These are phyloP conservation scores for Lepidurus apus DNA, from an alignment of 1,140 invertebrate genomes.

Conservation along the genomic window DNA sequence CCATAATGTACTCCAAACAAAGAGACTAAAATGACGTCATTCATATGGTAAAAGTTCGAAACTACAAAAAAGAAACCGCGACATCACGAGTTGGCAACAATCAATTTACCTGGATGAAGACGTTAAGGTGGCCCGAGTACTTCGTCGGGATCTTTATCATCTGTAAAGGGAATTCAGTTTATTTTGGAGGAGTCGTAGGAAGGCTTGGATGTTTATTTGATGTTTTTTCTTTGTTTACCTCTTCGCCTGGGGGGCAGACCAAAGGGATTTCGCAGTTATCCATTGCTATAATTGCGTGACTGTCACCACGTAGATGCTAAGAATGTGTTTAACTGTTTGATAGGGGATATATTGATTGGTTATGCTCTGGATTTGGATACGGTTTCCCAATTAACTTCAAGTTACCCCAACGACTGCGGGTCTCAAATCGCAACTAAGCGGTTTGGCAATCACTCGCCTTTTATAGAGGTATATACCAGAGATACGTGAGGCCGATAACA, in stretches of 20 bases:
- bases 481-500: constrained; percentile 2
- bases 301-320: neutral
- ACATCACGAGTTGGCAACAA: neutral
- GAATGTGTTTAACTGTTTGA: neutral
- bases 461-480: neutral
- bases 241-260: neutral
- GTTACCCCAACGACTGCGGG: neutral
- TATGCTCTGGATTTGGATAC: too few species aligned
- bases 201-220: neutral
- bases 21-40: too few species aligned
- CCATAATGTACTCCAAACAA: too few species aligned
- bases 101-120: constrained; percentile 58
- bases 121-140: constrained; percentile 58
- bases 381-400: neutral
- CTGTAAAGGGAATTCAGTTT: constrained; percentile 50
- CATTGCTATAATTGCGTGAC: neutral
- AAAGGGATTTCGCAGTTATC: constrained; percentile 10
- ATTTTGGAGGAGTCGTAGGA: neutral
- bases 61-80: too few species aligned
- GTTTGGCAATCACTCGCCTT: neutral
- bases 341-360: too few species aligned
- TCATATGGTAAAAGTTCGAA: too few species aligned
- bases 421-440: neutral
- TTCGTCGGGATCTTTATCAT: constrained; percentile 66
- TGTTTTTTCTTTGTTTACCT: constrained; percentile 9